Evolutionary conservation across 2,888 invertebrate genomes (phyloP).

Genomic region (Listrodromus nycthemerus): DNA sequence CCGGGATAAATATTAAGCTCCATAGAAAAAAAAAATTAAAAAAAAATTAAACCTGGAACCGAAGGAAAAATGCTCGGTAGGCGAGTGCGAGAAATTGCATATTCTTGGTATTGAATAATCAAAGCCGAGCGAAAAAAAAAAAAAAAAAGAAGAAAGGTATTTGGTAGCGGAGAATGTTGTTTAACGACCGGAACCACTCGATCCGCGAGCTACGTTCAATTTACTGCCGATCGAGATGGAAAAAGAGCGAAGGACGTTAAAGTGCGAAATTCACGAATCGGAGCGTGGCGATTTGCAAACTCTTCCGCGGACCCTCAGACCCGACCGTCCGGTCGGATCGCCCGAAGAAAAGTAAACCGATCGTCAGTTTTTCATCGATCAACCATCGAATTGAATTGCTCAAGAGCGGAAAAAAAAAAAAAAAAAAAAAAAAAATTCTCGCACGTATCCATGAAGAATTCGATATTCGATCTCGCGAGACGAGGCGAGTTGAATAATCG

Average conservation of each 20-base stretch:
- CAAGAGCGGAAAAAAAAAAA: conserved; percentile 20
- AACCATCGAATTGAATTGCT: conserved; percentile 44
- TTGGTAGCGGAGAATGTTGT: background rate
- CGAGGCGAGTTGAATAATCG: conserved; percentile 26
- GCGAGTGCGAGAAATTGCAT: no score
- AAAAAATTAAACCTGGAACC: no score
- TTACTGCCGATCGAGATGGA: background rate
- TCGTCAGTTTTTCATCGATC: conserved; percentile 47
- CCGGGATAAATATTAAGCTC: no score
- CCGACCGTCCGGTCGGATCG: background rate
- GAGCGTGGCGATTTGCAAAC: conserved; percentile 20
- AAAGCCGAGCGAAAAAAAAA: no score
- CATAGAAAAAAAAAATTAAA: no score
- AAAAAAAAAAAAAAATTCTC: background rate
- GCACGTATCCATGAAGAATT: conserved; percentile 27
- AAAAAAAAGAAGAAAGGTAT: background rate
- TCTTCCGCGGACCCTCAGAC: background rate
- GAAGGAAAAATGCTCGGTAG: no score
- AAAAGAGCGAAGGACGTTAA: background rate
- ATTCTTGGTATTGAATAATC: no score
- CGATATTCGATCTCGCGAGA: conserved; percentile 29
- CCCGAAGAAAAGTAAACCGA: conserved; percentile 22
- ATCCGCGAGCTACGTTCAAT: background rate
- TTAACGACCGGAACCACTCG: background rate
- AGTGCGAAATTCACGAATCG: conserved; percentile 1